Evolutionary conservation across 2,888 invertebrate genomes (phyloP), one percentile per base, ranked within the genome.

Genomic region (Fissipunctia ypsillon): DNA sequence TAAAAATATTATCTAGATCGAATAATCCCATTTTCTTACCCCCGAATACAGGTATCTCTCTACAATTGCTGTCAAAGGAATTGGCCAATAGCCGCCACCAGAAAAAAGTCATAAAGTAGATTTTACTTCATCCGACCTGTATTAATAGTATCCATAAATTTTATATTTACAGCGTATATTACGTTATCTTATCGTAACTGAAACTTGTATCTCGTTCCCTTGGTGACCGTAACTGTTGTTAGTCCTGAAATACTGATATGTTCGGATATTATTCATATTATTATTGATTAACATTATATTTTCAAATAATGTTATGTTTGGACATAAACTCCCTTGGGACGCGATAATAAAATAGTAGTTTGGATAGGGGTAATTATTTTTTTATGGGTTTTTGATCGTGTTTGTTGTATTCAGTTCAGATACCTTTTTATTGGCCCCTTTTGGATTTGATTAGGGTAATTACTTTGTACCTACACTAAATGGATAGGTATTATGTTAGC

Each of bases 121-220:
- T 73, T 85, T 81, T 72, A 75, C 68, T 72, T 63, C 48, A 69
- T 56, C 65, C 80, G 56, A 60, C 61, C 76, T 63, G 70, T 77
- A 80, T 73, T 82, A 83, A 84, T 86, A 76, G 85, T 73, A 80
- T 69, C 83, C 83, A 89, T 89, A 88, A 87, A 89, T 87, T 89
- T 83, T 83, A 87, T 86, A 88, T 88, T 84, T 84, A 86, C 84
- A 77, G 59, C 80, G 78, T 81, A 82, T 82, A 84, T 81, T 79
- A 76, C 74, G 78, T 78, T 89, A 87, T 87, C 87, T 85, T 80
- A 73, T 80, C 79, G 80, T 76, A 77, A 87, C 84, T 89, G 84
- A 85, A 88, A 87, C 83, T 83, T 85, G 76, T 82, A 84, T 82
- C 80, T 76, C 61, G 57, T 73, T 87, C 88, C 88, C 87, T 67